Percentiles rank a stretch among this genome's conserved stretches.
Conservation (phyloP, 2,888 invertebrate species). For the Dioctria linearis region DNA sequence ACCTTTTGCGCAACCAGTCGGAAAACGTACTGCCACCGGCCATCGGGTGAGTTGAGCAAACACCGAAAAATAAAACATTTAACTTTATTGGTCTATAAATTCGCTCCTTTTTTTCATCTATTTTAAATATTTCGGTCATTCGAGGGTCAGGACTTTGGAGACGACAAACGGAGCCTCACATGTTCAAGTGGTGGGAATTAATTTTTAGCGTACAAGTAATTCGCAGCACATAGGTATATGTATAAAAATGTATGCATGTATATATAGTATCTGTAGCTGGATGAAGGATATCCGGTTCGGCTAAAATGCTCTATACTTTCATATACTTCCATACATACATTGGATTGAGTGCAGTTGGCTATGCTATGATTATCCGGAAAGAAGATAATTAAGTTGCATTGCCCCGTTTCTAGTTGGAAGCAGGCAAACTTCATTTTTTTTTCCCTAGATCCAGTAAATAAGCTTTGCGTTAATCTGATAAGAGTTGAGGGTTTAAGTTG, state of each 20-base stretch:
- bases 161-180: neutral
- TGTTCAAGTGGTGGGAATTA: slow-evolving; percentile 23
- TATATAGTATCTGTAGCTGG: neutral
- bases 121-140: slow-evolving; percentile 39
- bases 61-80: slow-evolving; percentile 46
- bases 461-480: slow-evolving; percentile 40
- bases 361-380: slow-evolving; percentile 45
- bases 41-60: slow-evolving; percentile 10
- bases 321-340: slow-evolving; percentile 2
- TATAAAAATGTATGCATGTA: no score
- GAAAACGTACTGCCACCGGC: slow-evolving; percentile 26
- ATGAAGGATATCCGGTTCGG: slow-evolving; percentile 33
- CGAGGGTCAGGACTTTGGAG: neutral
- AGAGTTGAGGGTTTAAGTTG: slow-evolving; percentile 11
- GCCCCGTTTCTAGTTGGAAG: neutral
- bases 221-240: neutral
- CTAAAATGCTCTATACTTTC: slow-evolving; percentile 19
- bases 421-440: slow-evolving; percentile 19
- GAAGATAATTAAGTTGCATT: slow-evolving; percentile 41
- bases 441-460: neutral
- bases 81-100: slow-evolving; percentile 48
- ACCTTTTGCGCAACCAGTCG: slow-evolving; percentile 26
- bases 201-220: slow-evolving; percentile 19
- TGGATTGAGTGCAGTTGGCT: slow-evolving; percentile 16
- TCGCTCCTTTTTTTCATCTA: slow-evolving; percentile 40